Evolutionary conservation across 2,797 vertebrate genomes (phyloP).

Genomic region (Acanthurus lineatus): DNA sequence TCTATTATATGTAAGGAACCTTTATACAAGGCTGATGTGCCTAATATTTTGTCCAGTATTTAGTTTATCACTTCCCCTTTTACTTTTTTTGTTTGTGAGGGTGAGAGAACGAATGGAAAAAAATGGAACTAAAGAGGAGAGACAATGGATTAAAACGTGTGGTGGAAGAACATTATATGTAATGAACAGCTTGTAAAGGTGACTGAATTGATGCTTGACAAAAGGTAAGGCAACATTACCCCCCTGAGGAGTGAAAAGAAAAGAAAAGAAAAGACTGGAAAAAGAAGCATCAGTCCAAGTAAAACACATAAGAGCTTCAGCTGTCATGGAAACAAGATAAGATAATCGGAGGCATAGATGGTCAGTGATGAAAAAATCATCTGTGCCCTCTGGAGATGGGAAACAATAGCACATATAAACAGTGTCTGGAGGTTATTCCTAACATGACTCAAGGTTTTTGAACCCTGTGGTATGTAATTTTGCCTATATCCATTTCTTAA

Average conservation of each 20-base stretch:
- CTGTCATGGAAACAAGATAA: slow-evolving; percentile 63
- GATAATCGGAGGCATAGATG: slow-evolving; percentile 35
- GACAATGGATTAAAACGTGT: no score
- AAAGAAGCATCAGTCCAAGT: background rate
- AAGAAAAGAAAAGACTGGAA: background rate
- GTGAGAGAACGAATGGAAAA: no score
- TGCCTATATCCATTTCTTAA: slow-evolving; percentile 24
- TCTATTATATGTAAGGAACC: background rate
- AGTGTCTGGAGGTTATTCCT: slow-evolving; percentile 20
- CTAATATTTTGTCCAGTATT: no score
- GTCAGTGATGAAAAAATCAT: slow-evolving; percentile 3
- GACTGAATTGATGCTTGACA: no score
- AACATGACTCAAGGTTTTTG: slow-evolving; percentile 10
- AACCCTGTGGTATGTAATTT: slow-evolving; percentile 43
- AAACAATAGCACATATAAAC: slow-evolving; percentile 22
- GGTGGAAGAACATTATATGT: no score
- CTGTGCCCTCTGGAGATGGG: background rate
- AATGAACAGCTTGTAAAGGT: no score
- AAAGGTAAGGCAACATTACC: no score
- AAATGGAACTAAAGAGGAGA: no score
- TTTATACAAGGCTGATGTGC: no score
- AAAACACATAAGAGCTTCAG: slow-evolving; percentile 36
- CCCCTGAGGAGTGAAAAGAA: no score
- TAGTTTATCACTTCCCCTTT: no score
- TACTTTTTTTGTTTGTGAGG: no score